Evolutionary conservation across 2,888 invertebrate species (phyloP), one percentile per base, ranked within the genome.

Genomic region (Melieria picta): DNA sequence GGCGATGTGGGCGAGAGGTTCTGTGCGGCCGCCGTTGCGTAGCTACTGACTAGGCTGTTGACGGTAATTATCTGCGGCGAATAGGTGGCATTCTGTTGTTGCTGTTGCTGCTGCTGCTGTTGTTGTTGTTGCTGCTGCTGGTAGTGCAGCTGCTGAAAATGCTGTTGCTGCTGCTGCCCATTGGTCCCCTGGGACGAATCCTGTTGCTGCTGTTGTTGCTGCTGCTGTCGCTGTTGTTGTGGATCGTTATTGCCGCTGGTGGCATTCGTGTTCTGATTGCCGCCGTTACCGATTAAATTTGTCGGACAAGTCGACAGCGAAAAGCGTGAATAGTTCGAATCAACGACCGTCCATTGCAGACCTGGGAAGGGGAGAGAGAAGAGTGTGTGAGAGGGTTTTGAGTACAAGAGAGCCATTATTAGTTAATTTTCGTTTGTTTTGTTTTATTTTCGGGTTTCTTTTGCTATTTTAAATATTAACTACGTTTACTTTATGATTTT

Each of bases 301-400:
- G 89, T 86, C 84, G 91, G 91, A 87, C 91, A 90, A 86, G 92
- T 90, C 82, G 91, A 88, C 86, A 89, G 89, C 85, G 91, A 89
- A 89, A 92, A 93, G 86, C 93, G 91, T 85, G 93, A 90, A 88
- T 93, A 93, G 85, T 91, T 90, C 88, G 93, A 91, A 89, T 94
- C 93, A 91, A 93, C 91, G 89, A 93, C 91, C 88, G 92, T 92
- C 94, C 94, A 94, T 89, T 93, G 93, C 89, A 93, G 91, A 90
- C 93, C 93, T 93, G 91, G 90, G 91, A 90, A 89, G 89, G 90
- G 90, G 86, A 86, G 85, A 79, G 78, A 77, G 79, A 81, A 75
- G 80, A 81, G 80, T 82, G 82, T 81, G 79, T 78, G 80, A 79
- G 83, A 83, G 81, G 80, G 79, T 80, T 76, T 75, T 77, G 73